Evolutionary conservation across 2,888 invertebrate species (phyloP).

Genomic region (Tetranychus piercei): DNA sequence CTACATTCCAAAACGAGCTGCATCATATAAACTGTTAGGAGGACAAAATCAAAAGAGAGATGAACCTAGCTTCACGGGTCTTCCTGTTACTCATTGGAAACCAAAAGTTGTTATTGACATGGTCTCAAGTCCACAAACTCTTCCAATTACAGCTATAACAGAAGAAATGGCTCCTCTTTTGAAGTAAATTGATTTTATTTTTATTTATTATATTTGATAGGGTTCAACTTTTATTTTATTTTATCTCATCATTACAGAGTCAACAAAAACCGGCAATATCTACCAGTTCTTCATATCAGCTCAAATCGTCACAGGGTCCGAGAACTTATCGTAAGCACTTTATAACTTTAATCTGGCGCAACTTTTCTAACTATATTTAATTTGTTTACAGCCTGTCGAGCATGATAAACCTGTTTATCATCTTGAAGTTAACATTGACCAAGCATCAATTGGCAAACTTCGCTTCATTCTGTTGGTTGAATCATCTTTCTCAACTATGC

Average conservation of each 20-base stretch:
- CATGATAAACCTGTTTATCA: slow-evolving; percentile 44
- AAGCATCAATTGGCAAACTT: slow-evolving; percentile 57
- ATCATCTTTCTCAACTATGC: slow-evolving; percentile 49
- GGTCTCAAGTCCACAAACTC: slow-evolving; percentile 49
- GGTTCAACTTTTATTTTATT: slow-evolving; percentile 20
- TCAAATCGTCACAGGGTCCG: slow-evolving; percentile 57
- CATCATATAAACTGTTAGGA: slow-evolving; percentile 36
- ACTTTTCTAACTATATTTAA: background rate
- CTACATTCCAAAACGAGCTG: slow-evolving; percentile 52
- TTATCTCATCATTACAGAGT: slow-evolving; percentile 37
- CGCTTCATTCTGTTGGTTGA: slow-evolving; percentile 36
- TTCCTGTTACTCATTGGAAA: slow-evolving; percentile 56
- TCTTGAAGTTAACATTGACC: slow-evolving; percentile 50
- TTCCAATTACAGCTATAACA: slow-evolving; percentile 49
- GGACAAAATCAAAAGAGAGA: slow-evolving; percentile 7
- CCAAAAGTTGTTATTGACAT: slow-evolving; percentile 53
- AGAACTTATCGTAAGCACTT: slow-evolving; percentile 44
- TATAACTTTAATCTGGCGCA: background rate
- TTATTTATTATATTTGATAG: background rate
- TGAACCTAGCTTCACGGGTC: slow-evolving; percentile 27
- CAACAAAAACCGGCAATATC: slow-evolving; percentile 44
- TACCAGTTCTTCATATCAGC: slow-evolving; percentile 67
- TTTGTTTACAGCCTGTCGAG: slow-evolving; percentile 35
- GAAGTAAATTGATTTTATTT: slow-evolving; percentile 34
- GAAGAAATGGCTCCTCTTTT: slow-evolving; percentile 46